Evolutionary conservation across 1,140 invertebrate genomes (phyloP).

Genomic region (Drosophila sp.): DNA sequence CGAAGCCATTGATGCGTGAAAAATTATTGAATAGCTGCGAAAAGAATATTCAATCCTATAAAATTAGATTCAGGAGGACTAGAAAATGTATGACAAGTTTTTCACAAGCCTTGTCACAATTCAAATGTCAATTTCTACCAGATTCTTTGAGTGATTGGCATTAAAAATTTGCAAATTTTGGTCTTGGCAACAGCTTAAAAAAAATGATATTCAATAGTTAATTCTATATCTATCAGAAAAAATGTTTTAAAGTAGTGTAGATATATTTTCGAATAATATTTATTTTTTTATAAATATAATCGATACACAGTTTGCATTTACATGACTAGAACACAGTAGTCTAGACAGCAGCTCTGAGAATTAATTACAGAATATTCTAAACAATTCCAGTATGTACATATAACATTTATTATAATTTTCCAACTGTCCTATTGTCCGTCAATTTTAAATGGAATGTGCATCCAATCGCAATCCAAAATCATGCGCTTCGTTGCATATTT

Average conservation of each 20-base stretch:
- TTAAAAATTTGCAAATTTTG: constrained; percentile 23
- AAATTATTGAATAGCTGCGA: constrained; percentile 46
- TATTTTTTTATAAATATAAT: no score
- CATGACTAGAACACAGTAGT: no score
- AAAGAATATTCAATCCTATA: constrained; percentile 20
- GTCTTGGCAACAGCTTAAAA: constrained; percentile 18
- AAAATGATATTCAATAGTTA: not conserved
- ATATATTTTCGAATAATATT: no score
- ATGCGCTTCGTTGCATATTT: constrained; percentile 46
- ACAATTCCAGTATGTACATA: no score
- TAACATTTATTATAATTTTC: not conserved
- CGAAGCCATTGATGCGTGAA: constrained; percentile 43
- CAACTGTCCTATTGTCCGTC: constrained; percentile 19
- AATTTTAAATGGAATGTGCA: constrained; percentile 21
- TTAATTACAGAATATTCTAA: no score
- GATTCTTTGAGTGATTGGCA: constrained; percentile 36
- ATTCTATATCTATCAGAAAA: not conserved
- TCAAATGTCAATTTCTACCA: constrained; percentile 36
- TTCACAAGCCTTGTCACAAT: constrained; percentile 15
- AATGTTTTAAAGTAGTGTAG: not conserved
- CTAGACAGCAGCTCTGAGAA: no score
- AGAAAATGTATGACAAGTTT: not conserved
- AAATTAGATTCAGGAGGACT: constrained; percentile 6
- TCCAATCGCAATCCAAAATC: constrained; percentile 30
- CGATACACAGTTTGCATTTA: no score